phyloP scores from a whole-genome alignment of 1,140 invertebrate species.

The Pseudomyrmex concolor region DNA sequence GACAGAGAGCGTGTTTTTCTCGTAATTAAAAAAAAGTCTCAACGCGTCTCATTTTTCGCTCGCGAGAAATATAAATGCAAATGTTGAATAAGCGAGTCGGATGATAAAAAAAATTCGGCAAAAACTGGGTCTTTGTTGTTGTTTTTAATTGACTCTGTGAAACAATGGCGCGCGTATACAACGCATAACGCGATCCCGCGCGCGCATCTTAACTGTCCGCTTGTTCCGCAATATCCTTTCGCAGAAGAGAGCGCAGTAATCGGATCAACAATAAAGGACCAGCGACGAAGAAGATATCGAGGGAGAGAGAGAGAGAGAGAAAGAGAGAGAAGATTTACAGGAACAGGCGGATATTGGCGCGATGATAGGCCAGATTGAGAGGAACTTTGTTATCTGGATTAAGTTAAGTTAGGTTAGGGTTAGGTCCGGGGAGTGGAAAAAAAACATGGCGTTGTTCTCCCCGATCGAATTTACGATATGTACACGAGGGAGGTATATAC shows the following conservation, averaged over 20 bases:
- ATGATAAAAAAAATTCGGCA: background rate
- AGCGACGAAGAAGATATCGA: constrained; percentile 67
- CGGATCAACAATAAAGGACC: constrained; percentile 72
- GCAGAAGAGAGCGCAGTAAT: constrained; percentile 75
- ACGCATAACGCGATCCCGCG: constrained; percentile 9
- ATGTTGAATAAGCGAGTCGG: background rate
- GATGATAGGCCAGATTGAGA: constrained; percentile 77
- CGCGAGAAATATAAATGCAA: no score
- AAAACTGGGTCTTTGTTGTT: background rate
- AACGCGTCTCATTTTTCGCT: no score
- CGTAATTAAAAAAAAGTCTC: no score
- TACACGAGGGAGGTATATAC: background rate
- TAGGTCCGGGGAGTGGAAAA: constrained; percentile 61
- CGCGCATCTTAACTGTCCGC: constrained; percentile 29
- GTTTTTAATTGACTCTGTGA: background rate
- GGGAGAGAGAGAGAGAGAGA: background rate
- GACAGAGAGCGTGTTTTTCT: no score
- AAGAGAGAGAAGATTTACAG: background rate
- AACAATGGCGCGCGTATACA: constrained; percentile 3
- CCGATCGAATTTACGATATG: constrained; percentile 58
- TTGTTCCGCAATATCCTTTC: constrained; percentile 68
- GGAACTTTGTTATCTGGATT: constrained; percentile 75
- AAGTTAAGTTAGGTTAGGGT: no score
- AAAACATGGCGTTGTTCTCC: constrained; percentile 63
- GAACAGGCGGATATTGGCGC: constrained; percentile 67